Base-by-base conservation (phyloP, 2,113 vertebrate species). In the Brachyhypopomus occidentalis region DNA sequence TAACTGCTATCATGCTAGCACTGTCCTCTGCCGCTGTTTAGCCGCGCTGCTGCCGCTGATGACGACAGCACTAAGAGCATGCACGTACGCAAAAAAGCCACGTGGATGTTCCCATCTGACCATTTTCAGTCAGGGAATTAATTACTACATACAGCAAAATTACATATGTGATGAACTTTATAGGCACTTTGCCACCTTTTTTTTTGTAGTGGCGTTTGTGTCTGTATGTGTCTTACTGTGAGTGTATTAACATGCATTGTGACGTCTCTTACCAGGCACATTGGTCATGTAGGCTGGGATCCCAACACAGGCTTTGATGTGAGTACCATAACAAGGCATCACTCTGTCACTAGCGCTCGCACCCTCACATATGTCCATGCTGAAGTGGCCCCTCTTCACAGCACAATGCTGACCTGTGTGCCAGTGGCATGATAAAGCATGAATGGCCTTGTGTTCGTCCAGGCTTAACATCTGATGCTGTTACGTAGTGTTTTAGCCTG, bases 301-400 rank as follows among this genome's bases (percentile, higher is more conserved):
- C 98, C 98, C 80, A 98, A 99, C 92, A 99, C 97, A 83, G 98
- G 97, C 85, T 99, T 99, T 93, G 97, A 99, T 94, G 98, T 99
- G 93, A 99, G 98, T 98, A 90, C 86, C 14, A 86, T 76, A 87
- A 82, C 62, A 83, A 84, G 72, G 60, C 19, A 59, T 84, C 72
- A 41, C 64, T 84, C 64, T 85, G 58, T 72, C 67, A 23, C 63
- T 62, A 19, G 6, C 69, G n/a, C 79, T 41, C 23, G 67, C 77
- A 72, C 72, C n/a, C 80, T 55, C 73, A 81, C 64, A 70, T 19
- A 34, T 58, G 66, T 69, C 17, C 80, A 78, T 74, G 62, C 78
- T 71, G 66, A 70, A 84, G 77, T 77, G 70, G 52, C 78, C 55
- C 55, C 45, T 74, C 55, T 58, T 75, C 45, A 64, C 8, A 75